Percentiles rank a stretch among this genome's conserved stretches.
Evolutionary conservation across 2,888 invertebrate species (phyloP).

Genomic region (Leucoma salicis): DNA sequence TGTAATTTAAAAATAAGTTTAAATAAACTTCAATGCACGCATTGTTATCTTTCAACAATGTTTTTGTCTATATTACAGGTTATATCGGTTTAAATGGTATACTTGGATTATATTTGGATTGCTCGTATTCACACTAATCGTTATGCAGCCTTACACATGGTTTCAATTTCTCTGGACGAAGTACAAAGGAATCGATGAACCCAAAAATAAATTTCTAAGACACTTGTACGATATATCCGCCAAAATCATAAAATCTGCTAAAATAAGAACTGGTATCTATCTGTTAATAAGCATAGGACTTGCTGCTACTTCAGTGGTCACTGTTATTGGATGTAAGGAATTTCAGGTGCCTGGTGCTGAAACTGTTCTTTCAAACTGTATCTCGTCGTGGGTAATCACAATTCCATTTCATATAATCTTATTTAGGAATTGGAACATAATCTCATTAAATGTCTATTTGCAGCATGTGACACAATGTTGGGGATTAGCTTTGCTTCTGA

Average conservation of each 20-base stretch:
- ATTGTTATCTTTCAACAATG: no score
- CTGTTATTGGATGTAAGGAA: conserved; percentile 78
- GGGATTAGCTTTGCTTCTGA: conserved; percentile 84
- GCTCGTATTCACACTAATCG: conserved; percentile 51
- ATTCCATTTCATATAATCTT: conserved; percentile 15
- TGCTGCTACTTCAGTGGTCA: conserved; percentile 84
- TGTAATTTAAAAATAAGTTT: no score
- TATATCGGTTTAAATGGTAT: conserved; percentile 56
- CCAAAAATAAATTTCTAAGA: conserved; percentile 75
- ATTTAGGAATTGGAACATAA: conserved; percentile 1
- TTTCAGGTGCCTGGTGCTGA: conserved; percentile 40
- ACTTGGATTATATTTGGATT: conserved; percentile 49
- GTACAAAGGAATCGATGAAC: conserved; percentile 76
- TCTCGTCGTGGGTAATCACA: conserved; percentile 74
- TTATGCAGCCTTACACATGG: conserved; percentile 88
- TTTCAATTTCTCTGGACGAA: conserved; percentile 87
- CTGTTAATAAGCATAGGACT: conserved; percentile 85
- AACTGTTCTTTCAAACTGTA: conserved; percentile 66
- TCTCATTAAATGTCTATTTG: conserved; percentile 9
- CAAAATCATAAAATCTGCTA: conserved; percentile 83
- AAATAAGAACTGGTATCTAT: conserved; percentile 85
- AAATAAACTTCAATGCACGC: no score
- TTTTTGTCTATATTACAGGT: conserved; percentile 43
- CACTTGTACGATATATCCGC: conserved; percentile 84
- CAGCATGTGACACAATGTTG: conserved; percentile 91